These are phyloP conservation scores for Magallana ariakensis DNA, from an alignment of 1,140 invertebrate genomes.

Conservation along the genomic window DNA sequence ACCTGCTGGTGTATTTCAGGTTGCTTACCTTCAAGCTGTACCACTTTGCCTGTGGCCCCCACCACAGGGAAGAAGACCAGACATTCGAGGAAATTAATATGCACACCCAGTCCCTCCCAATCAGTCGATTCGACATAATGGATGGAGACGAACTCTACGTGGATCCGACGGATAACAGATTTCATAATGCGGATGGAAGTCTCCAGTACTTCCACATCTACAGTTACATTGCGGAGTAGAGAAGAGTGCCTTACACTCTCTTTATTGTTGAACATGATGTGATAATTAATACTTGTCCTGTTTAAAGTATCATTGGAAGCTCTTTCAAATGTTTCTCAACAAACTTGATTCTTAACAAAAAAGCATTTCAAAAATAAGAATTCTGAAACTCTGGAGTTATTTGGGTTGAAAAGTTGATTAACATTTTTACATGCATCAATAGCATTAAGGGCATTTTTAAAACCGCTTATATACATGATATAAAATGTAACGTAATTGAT, in stretches of 20 bases:
- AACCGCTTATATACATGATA: neutral
- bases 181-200: neutral
- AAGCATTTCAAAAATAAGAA: neutral
- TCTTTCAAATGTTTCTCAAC: neutral
- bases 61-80: constrained; percentile 51
- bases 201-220: neutral
- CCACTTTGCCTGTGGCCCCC: constrained; percentile 65
- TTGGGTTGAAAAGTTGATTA: neutral
- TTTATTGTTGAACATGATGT: no score
- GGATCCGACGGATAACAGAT: neutral
- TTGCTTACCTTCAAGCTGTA: constrained; percentile 63
- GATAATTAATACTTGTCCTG: neutral
- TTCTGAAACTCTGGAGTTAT: neutral
- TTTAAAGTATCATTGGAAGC: neutral
- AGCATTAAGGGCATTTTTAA: neutral
- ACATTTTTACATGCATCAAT: neutral
- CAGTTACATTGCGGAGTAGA: neutral
- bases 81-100: constrained; percentile 62
- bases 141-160: constrained; percentile 69
- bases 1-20: constrained; percentile 15
- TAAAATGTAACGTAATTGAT: neutral
- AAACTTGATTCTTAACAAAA: neutral
- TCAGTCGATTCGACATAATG: constrained; percentile 71
- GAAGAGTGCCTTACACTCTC: neutral
- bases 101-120: constrained; percentile 63